Evolutionary conservation across 2,113 vertebrate genomes (phyloP).

Genomic region (Ctenomys sociabilis): DNA sequence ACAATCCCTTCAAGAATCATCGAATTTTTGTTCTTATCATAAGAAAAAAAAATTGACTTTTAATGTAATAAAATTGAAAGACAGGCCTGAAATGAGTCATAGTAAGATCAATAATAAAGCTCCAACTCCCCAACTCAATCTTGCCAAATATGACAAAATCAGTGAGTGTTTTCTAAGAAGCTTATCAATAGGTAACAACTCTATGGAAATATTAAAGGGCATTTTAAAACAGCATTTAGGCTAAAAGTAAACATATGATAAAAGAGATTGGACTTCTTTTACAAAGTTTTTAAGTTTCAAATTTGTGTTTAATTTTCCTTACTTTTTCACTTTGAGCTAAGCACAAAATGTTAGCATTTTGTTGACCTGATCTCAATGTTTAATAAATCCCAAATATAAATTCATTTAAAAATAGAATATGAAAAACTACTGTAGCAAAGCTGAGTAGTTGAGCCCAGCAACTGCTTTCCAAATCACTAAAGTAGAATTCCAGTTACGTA

Average conservation of each 20-base stretch:
- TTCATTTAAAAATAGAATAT: constrained; percentile 35
- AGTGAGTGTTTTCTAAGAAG: background rate
- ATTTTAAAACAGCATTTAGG: constrained; percentile 50
- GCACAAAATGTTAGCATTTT: constrained; percentile 4
- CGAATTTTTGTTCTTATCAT: background rate
- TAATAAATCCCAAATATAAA: constrained; percentile 49
- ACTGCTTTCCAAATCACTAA: background rate
- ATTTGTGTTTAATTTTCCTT: background rate
- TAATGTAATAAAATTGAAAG: constrained; percentile 3
- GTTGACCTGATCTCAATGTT: constrained; percentile 34
- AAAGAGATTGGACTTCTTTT: constrained; percentile 38
- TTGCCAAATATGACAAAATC: constrained; percentile 15
- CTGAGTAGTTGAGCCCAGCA: background rate
- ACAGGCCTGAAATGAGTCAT: background rate
- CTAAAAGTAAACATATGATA: constrained; percentile 18
- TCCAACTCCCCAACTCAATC: constrained; percentile 3
- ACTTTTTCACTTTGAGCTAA: background rate
- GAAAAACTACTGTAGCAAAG: constrained; percentile 28
- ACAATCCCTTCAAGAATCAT: background rate
- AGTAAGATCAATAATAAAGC: constrained; percentile 7
- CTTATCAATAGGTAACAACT: background rate
- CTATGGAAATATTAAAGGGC: background rate
- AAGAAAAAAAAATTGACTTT: constrained; percentile 42
- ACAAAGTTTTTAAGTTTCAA: constrained; percentile 12
- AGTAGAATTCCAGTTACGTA: background rate